Conservation (phyloP, 2,888 invertebrate species). For the Criorhina ranunculi region DNA sequence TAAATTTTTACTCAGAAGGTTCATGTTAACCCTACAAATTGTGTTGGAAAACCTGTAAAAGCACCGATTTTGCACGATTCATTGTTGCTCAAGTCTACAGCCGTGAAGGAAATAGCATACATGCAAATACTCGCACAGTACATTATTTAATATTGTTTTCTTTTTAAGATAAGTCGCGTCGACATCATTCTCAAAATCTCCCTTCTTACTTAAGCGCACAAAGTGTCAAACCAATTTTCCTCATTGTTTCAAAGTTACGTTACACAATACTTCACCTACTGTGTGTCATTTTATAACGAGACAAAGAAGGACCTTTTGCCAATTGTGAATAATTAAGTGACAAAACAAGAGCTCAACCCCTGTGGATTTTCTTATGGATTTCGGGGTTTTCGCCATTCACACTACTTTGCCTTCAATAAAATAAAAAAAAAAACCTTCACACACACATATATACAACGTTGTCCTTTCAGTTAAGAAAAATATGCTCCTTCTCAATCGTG, state of each 20-base stretch:
- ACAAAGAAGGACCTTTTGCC: conserved; percentile 25
- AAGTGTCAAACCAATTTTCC: conserved; percentile 11
- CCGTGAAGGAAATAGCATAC: too few relatives aligned
- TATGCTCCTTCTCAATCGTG: conserved; percentile 36
- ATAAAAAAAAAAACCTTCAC: not conserved
- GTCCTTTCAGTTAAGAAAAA: conserved; percentile 33
- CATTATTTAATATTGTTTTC: too few relatives aligned
- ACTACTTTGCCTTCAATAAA: not conserved
- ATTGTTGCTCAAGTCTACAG: too few relatives aligned
- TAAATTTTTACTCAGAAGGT: too few relatives aligned
- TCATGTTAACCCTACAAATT: too few relatives aligned
- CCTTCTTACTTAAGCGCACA: not conserved
- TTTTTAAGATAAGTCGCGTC: not conserved
- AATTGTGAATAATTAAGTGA: conserved; percentile 58
- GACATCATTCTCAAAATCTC: not conserved
- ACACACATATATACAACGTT: not conserved
- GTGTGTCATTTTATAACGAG: conserved; percentile 5
- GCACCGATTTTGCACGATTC: too few relatives aligned
- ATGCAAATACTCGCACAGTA: too few relatives aligned
- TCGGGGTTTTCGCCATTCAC: not conserved
- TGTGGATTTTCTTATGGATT: conserved; percentile 41
- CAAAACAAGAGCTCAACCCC: conserved; percentile 40
- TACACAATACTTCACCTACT: conserved; percentile 9
- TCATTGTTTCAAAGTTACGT: conserved; percentile 1
- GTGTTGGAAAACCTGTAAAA: too few relatives aligned